Conservation (phyloP, 2,113 vertebrate species). For the Archocentrus centrarchus region DNA sequence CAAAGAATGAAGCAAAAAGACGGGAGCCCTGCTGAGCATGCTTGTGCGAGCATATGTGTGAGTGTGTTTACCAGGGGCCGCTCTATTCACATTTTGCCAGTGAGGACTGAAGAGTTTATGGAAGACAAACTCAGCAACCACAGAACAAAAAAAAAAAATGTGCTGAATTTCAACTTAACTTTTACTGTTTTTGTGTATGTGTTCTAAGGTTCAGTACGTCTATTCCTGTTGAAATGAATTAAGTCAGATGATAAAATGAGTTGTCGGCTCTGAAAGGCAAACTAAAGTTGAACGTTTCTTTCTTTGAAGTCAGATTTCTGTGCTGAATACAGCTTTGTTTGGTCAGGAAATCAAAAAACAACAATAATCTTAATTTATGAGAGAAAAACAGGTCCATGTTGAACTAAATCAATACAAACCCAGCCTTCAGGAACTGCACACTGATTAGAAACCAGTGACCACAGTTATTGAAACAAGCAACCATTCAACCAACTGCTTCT, state of each 20-base stretch:
- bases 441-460: not conserved
- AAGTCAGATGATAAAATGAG: not conserved
- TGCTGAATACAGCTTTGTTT: too few relatives aligned
- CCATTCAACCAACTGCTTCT: not conserved
- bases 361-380: not conserved
- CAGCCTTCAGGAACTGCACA: too few relatives aligned
- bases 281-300: too few relatives aligned
- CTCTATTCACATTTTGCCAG: conserved; percentile 21
- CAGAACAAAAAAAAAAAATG: not conserved
- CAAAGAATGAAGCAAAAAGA: not conserved
- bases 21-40: not conserved
- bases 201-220: not conserved
- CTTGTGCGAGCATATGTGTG: not conserved
- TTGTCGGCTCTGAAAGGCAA: too few relatives aligned
- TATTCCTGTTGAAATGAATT: not conserved
- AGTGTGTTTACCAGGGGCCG: not conserved
- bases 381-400: not conserved
- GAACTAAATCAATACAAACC: fast-evolving
- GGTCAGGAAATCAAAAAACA: too few relatives aligned
- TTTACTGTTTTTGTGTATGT: fast-evolving
- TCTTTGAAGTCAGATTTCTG: too few relatives aligned
- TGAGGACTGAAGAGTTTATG: not conserved
- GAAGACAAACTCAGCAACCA: not conserved
- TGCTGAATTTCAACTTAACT: not conserved
- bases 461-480: not conserved